Percentiles rank a stretch among this genome's conserved stretches.
Conservation (phyloP, 2,113 vertebrate genomes). For the Oncorhynchus nerka region DNA sequence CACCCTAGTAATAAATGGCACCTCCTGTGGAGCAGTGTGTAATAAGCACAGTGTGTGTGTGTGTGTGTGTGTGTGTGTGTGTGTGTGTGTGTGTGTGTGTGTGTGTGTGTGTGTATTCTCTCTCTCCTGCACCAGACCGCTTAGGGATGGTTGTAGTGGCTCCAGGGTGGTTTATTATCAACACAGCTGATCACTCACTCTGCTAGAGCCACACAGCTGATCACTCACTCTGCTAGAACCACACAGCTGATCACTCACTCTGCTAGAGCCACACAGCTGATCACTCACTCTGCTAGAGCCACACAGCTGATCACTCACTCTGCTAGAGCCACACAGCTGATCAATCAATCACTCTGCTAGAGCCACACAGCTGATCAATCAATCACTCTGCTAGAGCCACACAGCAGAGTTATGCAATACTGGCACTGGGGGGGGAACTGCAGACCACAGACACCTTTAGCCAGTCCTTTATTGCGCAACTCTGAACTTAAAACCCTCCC, state of each 20-base stretch:
- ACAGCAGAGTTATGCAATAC: conserved; percentile 57
- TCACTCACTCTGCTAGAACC: no score
- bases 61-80: not conserved
- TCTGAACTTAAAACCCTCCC: not conserved
- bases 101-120: conserved; percentile 20
- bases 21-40: no score
- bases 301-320: no score
- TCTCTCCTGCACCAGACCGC: conserved; percentile 38
- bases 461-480: not conserved
- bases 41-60: conserved; percentile 11
- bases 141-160: conserved; percentile 37
- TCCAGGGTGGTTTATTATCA: not conserved
- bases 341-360: no score
- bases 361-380: no score
- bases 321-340: no score
- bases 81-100: conserved; percentile 15
- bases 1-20: not conserved
- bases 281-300: no score
- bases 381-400: not conserved
- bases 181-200: conserved; percentile 50
- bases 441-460: conserved; percentile 35
- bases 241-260: no score
- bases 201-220: conserved; percentile 31
- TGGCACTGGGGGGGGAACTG: conserved; percentile 15
- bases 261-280: no score